Conservation (phyloP, 1,140 invertebrate genomes). For the Vanessa atalanta region DNA sequence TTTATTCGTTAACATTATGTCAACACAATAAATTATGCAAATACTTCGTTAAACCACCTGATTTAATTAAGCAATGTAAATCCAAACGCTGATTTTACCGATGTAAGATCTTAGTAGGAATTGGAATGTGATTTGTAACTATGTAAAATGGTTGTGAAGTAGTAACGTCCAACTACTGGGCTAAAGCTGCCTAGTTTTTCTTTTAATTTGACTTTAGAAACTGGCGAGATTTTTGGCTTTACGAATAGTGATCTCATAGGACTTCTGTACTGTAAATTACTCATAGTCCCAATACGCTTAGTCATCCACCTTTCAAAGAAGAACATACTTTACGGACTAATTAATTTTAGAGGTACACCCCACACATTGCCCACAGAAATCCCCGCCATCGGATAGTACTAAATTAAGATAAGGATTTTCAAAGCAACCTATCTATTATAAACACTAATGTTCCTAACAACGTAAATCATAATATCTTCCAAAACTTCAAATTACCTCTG, state of each 20-base stretch:
- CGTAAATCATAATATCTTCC: not conserved
- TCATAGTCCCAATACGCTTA: no score
- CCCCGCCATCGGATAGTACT: not conserved
- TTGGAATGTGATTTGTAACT: no score
- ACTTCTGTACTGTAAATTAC: no score
- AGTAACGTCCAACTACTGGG: not conserved
- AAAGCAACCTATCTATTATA: not conserved
- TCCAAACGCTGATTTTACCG: slow-evolving; percentile 17
- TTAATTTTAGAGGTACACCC: no score
- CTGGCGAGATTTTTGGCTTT: no score
- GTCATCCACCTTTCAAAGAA: no score
- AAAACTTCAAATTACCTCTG: not conserved
- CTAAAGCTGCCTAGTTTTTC: not conserved
- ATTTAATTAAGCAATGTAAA: slow-evolving; percentile 38
- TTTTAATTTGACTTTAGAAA: no score
- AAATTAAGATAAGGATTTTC: not conserved
- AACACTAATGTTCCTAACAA: not conserved
- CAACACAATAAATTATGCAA: slow-evolving; percentile 40
- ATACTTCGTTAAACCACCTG: slow-evolving; percentile 37
- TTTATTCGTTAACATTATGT: slow-evolving; percentile 36
- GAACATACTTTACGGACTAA: no score
- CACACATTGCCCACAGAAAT: no score
- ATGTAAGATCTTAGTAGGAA: not conserved
- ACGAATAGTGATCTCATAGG: no score
- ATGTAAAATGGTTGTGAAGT: not conserved